A percentile compares a stretch with the other conserved stretches of the same genome.
phyloP scores from a whole-genome alignment of 2,888 invertebrate species.

The Yponomeuta cagnagella region DNA sequence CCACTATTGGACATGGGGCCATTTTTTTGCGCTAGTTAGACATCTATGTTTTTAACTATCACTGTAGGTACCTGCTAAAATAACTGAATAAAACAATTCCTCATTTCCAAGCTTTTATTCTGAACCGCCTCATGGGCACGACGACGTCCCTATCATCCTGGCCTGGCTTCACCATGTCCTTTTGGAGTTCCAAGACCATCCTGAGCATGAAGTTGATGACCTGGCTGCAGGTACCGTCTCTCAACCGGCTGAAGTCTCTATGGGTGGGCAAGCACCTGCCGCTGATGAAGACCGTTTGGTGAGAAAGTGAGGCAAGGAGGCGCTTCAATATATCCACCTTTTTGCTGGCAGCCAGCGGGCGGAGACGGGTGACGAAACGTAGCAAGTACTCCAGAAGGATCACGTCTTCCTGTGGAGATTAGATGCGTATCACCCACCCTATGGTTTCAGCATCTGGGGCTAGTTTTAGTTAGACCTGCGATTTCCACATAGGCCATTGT shows the following conservation, averaged over 20 bases:
- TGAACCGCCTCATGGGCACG: constrained; percentile 42
- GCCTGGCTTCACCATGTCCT: constrained; percentile 58
- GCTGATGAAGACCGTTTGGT: constrained; percentile 72
- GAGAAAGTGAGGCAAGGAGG: constrained; percentile 80
- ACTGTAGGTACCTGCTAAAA: no score
- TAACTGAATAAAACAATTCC: neutral
- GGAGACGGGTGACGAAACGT: constrained; percentile 80
- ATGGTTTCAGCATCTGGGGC: neutral
- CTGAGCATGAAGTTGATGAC: constrained; percentile 70
- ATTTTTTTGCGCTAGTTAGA: no score
- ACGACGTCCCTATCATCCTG: constrained; percentile 58
- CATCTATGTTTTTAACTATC: no score
- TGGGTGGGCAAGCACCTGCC: constrained; percentile 53
- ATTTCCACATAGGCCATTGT: no score
- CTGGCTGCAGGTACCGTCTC: constrained; percentile 75
- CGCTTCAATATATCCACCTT: constrained; percentile 79
- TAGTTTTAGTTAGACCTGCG: no score
- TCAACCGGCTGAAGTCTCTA: constrained; percentile 28
- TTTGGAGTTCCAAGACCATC: constrained; percentile 66
- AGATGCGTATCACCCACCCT: neutral
- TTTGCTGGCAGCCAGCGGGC: constrained; percentile 76
- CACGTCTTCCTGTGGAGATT: constrained; percentile 74
- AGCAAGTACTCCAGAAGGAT: constrained; percentile 83
- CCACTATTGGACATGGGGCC: no score
- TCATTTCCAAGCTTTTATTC: constrained; percentile 68